Base-by-base conservation (phyloP, 2,797 vertebrate genomes). In the Macrochelys suwanniensis region DNA sequence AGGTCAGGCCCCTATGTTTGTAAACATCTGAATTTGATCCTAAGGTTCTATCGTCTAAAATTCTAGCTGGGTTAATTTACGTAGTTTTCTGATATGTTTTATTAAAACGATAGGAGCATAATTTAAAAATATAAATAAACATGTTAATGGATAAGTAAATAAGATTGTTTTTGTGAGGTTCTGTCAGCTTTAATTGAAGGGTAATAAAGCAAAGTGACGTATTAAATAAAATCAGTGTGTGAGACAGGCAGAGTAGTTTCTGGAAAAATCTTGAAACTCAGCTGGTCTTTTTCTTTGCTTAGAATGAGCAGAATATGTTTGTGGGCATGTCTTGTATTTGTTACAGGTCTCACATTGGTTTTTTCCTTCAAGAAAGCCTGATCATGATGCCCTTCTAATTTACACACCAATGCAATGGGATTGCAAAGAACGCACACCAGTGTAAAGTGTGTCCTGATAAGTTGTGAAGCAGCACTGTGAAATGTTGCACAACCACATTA, bases 261-360 rank as follows among this genome's bases (percentile, higher is more conserved):
- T 53, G 71, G 25, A 49, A 15, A 71, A 71, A 25, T 23, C 19
- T 23, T 71, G 42, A 71, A 71, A 23, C 21, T 37, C 68, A 42
- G 68, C 21, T 23, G n/a, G 16, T 65, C 33, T 42, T 71, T 71
- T 71, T 71, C 68, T 37, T 71, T 42, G 9, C 37, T 42, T n/a
- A 61, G 7, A 0, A 2, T 0, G 0, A 83, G 68, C 49, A 50
- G 51, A 37, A 17, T 4, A 1, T 6, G 5, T 33, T 9, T 6
- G 1, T 89, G 80, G 1, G 2, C 11, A 56, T 11, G 3, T 56
- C 12, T 61, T 37, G 6, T 16, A 3, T 50, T 77, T 77, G 26
- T 49, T 77, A 77, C 42, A 15, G 4, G 16, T 85, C 85, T 86
- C 9, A 0, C 37, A 15, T 17, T 76, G 2, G 2, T 92, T 92